phyloP scores from a whole-genome alignment of 2,113 vertebrate species.

The Pholis gunnellus region DNA sequence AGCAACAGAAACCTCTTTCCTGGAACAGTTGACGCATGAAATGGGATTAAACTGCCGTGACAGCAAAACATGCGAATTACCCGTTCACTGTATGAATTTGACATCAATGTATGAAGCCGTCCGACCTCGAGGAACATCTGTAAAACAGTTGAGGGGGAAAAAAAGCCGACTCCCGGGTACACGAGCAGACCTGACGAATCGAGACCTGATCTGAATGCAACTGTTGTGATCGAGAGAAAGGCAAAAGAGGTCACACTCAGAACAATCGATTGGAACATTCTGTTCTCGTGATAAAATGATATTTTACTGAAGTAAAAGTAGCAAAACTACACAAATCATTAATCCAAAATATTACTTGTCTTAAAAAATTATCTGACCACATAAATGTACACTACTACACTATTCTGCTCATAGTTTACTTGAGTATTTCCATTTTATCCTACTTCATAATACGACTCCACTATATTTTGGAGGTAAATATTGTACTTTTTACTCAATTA shows the following conservation, averaged over 20 bases:
- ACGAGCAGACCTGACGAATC: slow-evolving; percentile 51
- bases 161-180: slow-evolving; percentile 39
- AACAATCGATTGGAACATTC: slow-evolving; percentile 20
- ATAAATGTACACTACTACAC: no score
- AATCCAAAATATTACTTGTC: background rate
- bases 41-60: background rate
- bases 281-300: background rate
- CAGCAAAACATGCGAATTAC: slow-evolving; percentile 33
- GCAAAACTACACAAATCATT: background rate
- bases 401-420: no score
- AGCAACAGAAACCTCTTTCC: background rate
- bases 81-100: slow-evolving; percentile 21
- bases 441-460: no score
- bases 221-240: slow-evolving; percentile 43
- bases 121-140: background rate
- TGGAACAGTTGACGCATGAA: background rate
- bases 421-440: no score
- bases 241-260: slow-evolving; percentile 15
- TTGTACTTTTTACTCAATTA: no score
- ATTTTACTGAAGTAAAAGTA: background rate
- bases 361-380: no score
- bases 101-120: slow-evolving; percentile 47
- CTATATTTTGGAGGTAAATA: no score
- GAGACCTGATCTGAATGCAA: background rate
- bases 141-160: slow-evolving; percentile 13